Base-by-base conservation (phyloP, 2,113 vertebrate species). In the Phaethon lepturus region DNA sequence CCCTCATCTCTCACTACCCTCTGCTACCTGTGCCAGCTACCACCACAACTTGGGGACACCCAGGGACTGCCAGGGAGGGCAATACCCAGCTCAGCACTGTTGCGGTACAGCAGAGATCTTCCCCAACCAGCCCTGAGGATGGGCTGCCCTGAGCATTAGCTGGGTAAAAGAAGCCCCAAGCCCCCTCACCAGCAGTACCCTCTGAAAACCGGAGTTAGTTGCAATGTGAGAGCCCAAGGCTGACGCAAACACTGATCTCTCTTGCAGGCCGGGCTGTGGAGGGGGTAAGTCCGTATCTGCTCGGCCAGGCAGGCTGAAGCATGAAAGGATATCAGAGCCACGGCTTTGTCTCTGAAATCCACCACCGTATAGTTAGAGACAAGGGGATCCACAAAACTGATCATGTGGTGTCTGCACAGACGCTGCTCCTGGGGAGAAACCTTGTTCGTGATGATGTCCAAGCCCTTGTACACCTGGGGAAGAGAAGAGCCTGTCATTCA, bases 371-470 rank as follows among this genome's bases (percentile, higher is more conserved):
- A 99, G 98, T 97, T 98, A 94, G 93, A 99, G 91, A 99, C 98
- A 3, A 99, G 97, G 15, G 99, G 99, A 97, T 99, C 99, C 98
- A 99, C 98, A 23, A 99, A 99, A 97, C 99, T 98, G 98, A 99
- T 99, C 99, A 99, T 99, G 98, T 99, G 99, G 97, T 99, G 99
- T 7, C 35, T 98, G 98, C 99, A 99, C 49, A 99, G 97, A 17
- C 88, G 95, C 86, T 98, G 98, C 91, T 99, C 99, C 95, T 99
- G 98, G 0, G 88, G 73, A 17, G 99, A 99, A 84, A 99, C 99
- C 94, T 99, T 99, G 95, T 99, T 99, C 44, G 99, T 99, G 97
- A 99, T 99, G 96, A 99, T 99, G 95, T 99, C 99, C 77, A 99
- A 98, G 40, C 99, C 99, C 74, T 99, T 98, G 95, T 99, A 99